Evolutionary conservation across 2,113 vertebrate species (phyloP).

Genomic region (Hippocampus zosterae): DNA sequence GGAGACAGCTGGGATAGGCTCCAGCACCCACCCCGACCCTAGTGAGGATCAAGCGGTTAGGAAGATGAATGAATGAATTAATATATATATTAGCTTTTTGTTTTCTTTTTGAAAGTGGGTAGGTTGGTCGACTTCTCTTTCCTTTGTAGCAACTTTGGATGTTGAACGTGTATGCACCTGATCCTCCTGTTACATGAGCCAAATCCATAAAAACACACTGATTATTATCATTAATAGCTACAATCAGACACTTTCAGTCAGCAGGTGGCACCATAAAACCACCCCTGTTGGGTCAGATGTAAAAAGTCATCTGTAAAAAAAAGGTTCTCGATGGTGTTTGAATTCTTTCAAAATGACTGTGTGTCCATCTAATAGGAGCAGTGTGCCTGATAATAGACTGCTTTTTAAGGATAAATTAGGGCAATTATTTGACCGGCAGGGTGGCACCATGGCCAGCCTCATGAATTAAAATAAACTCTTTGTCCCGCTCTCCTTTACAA

Average conservation of each 20-base stretch:
- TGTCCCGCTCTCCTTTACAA: background rate
- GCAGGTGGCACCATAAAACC: slow-evolving; percentile 64
- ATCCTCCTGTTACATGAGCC: background rate
- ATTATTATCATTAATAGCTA: background rate
- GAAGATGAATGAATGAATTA: no score
- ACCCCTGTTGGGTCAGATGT: background rate
- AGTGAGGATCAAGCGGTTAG: no score
- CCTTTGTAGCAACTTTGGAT: background rate
- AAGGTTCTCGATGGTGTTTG: background rate
- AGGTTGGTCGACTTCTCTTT: background rate
- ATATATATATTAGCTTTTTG: background rate
- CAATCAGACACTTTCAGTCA: slow-evolving; percentile 29
- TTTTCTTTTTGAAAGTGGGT: background rate
- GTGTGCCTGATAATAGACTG: background rate
- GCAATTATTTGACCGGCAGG: slow-evolving; percentile 1
- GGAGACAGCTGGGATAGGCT: no score
- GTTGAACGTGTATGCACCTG: background rate
- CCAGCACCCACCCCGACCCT: no score
- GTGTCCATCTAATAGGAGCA: background rate
- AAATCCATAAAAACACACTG: background rate
- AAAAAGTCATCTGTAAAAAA: background rate
- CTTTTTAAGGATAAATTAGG: slow-evolving; percentile 4
- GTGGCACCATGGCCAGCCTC: background rate
- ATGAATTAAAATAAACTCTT: slow-evolving; percentile 5
- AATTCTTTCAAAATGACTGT: background rate